Conservation (phyloP, 2,113 vertebrate genomes). For the Proterorhinus semilunaris region DNA sequence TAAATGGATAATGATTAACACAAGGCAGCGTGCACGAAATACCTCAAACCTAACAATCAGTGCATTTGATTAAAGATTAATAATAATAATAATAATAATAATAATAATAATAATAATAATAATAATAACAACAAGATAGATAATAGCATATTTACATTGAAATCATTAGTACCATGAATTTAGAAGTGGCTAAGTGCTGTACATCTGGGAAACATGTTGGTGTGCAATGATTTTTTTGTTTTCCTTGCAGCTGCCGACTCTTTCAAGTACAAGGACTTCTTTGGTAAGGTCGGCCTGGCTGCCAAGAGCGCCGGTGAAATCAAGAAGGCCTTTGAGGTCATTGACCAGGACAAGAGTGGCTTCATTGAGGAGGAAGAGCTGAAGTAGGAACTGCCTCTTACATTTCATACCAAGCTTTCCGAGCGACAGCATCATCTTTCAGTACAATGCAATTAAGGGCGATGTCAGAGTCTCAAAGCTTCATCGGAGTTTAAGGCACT, state of each 20-base stretch:
- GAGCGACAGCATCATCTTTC: conserved; percentile 31
- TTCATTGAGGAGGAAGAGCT: conserved; percentile 86
- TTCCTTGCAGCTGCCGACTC: conserved; percentile 76
- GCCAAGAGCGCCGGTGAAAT: conserved; percentile 74
- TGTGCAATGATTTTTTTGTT: background rate
- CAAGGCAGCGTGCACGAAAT: background rate
- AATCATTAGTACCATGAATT: background rate
- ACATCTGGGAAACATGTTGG: background rate
- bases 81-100: too few species aligned
- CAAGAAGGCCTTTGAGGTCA: conserved; percentile 79
- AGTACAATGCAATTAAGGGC: conserved; percentile 19
- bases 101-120: too few species aligned
- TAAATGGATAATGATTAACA: background rate
- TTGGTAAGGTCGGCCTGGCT: conserved; percentile 77
- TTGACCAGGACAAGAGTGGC: conserved; percentile 85
- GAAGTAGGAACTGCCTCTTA: conserved; percentile 68
- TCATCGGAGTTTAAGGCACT: background rate
- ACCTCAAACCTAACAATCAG: background rate
- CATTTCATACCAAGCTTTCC: conserved; percentile 13
- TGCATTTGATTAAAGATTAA: background rate
- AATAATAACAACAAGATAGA: too few species aligned
- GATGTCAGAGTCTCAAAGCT: conserved; percentile 16
- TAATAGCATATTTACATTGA: too few species aligned
- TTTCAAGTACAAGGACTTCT: conserved; percentile 83
- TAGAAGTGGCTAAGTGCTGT: background rate